Percentiles rank a stretch among this genome's conserved stretches.
Conservation (phyloP, 2,888 invertebrate species). For the Dendrolimus pini region DNA sequence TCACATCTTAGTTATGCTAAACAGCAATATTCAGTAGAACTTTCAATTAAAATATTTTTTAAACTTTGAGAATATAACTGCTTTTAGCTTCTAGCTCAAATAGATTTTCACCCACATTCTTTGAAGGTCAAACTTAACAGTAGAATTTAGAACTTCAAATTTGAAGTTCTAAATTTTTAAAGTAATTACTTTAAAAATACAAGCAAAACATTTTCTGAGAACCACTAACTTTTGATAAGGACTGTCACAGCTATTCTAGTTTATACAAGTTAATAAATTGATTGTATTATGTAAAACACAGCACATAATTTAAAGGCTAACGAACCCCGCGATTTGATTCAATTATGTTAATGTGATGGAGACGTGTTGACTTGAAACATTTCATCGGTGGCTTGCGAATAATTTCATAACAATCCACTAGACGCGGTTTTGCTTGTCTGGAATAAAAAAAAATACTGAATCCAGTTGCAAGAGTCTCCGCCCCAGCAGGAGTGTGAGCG, state of each 20-base stretch:
- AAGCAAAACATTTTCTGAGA: no score
- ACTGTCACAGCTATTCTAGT: no score
- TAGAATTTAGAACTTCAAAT: no score
- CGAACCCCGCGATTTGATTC: slow-evolving; percentile 7
- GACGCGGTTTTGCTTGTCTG: background rate
- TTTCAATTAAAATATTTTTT: background rate
- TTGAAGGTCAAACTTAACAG: no score
- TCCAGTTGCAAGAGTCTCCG: background rate
- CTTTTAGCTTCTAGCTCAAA: no score
- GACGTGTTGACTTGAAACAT: slow-evolving; percentile 5
- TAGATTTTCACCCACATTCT: no score
- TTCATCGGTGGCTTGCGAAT: slow-evolving; percentile 1
- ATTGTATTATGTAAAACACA: slow-evolving; percentile 15
- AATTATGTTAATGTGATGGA: slow-evolving; percentile 7
- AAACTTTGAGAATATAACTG: background rate
- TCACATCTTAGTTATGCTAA: no score
- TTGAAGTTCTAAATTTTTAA: no score
- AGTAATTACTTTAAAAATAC: no score
- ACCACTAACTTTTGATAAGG: no score
- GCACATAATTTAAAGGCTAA: slow-evolving; percentile 6
- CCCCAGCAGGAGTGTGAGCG: no score
- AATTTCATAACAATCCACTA: background rate
- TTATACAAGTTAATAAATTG: slow-evolving; percentile 1
- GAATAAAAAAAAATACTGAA: background rate
- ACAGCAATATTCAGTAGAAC: background rate